These are phyloP conservation scores for Vultur gryphus DNA, from an alignment of 2,797 vertebrate genomes.

Conservation along the genomic window DNA sequence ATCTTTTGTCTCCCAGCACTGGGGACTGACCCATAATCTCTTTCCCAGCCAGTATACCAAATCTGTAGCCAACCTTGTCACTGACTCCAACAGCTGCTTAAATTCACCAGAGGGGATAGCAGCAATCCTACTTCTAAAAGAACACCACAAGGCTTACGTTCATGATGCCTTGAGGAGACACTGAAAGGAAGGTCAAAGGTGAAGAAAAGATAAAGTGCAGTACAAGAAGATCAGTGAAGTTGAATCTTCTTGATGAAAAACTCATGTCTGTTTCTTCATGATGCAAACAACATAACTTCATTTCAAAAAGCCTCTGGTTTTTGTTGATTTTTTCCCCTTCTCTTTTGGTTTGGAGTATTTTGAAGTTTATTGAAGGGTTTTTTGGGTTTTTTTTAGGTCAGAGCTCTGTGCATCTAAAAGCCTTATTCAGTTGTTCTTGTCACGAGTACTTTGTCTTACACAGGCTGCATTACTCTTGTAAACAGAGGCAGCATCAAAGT, in stretches of 20 bases:
- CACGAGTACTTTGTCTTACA: conserved; percentile 99
- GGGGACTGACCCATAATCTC: conserved; percentile 88
- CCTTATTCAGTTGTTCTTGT: conserved; percentile 94
- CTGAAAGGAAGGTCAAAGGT: conserved; percentile 94
- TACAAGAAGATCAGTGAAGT: conserved; percentile 94
- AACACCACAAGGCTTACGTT: conserved; percentile 89
- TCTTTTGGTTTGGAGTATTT: conserved; percentile 68
- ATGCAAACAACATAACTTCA: conserved; percentile 75
- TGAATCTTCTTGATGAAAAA: conserved; percentile 84
- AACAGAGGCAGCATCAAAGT: conserved; percentile 96
- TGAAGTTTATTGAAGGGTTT: conserved; percentile 74
- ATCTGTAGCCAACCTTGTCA: conserved; percentile 88
- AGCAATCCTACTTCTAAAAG: conserved; percentile 91
- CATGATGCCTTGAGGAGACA: conserved; percentile 86
- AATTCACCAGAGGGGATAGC: conserved; percentile 85
- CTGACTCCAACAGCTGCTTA: conserved; percentile 88
- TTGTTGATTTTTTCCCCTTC: conserved; percentile 57
- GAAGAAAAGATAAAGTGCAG: conserved; percentile 93
- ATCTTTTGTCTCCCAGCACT: conserved; percentile 84
- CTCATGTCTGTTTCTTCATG: conserved; percentile 80
- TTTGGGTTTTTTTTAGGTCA: conserved; percentile 83
- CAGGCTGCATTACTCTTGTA: conserved; percentile 90
- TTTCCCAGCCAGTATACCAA: conserved; percentile 92
- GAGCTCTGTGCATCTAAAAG: conserved; percentile 91
- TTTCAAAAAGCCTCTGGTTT: conserved; percentile 68